phyloP scores from a whole-genome alignment of 2,888 invertebrate species.

The Pantelozetes paolii region DNA sequence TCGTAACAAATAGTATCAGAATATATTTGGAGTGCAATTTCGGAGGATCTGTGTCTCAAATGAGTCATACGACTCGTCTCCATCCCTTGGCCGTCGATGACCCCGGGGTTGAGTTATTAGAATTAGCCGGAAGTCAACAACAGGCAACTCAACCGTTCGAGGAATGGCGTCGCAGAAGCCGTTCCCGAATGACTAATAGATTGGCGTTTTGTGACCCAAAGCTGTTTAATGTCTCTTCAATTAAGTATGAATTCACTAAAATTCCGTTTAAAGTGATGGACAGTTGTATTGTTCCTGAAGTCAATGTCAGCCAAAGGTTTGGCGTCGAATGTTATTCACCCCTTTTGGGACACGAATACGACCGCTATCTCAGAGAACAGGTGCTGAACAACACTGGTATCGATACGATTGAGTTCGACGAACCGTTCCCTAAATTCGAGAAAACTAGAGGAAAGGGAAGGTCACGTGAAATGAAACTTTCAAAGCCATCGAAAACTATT shows the following conservation, averaged over 20 bases:
- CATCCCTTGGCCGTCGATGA: background rate
- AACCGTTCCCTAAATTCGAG: too few species aligned
- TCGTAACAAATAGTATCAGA: background rate
- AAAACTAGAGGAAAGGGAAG: too few species aligned
- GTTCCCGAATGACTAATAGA: background rate
- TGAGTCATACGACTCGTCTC: background rate
- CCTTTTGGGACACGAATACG: background rate
- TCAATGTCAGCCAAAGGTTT: background rate
- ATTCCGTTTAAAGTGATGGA: background rate
- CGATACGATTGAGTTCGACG: background rate
- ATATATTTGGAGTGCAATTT: background rate
- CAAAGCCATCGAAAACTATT: background rate
- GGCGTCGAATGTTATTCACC: background rate
- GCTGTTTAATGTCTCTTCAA: background rate
- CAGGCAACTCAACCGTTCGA: too few species aligned
- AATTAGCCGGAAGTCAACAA: too few species aligned
- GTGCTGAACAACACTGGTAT: background rate
- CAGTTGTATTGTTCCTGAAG: constrained; percentile 13
- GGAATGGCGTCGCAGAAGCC: background rate
- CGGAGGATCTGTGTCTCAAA: background rate
- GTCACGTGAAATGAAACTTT: background rate
- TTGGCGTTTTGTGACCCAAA: background rate
- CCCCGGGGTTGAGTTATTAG: too few species aligned
- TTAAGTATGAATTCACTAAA: constrained; percentile 13
- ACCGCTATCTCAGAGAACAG: background rate